Percentiles rank a stretch among this genome's conserved stretches.
These are phyloP conservation scores for Dipodomys stephensi DNA, from an alignment of 2,113 vertebrate species.

Conservation along the genomic window DNA sequence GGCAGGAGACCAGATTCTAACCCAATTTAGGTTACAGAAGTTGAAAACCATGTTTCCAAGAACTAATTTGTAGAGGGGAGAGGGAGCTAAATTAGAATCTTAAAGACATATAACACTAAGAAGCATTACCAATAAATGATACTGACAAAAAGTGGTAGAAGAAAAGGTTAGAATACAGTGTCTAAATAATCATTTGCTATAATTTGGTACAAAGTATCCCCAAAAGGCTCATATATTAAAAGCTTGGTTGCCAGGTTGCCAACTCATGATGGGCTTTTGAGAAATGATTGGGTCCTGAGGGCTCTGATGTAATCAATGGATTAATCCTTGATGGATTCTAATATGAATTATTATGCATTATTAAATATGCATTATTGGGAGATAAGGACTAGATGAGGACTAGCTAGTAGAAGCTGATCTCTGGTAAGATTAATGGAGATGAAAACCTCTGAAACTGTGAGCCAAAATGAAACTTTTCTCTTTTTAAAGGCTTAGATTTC, in stretches of 20 bases:
- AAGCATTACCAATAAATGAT: background rate
- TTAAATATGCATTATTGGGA: background rate
- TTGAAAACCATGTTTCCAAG: background rate
- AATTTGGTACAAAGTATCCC: background rate
- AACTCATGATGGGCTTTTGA: no score
- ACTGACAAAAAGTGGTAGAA: background rate
- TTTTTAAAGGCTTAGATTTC: background rate
- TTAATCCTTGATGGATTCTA: background rate
- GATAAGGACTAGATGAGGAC: background rate
- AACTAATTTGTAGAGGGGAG: background rate
- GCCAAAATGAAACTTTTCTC: no score
- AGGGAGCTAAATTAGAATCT: background rate
- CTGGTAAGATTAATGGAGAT: no score
- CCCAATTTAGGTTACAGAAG: background rate
- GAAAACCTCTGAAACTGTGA: no score
- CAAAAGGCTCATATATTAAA: background rate
- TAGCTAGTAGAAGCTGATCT: background rate
- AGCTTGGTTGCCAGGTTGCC: no score
- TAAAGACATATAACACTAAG: background rate
- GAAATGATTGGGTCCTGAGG: no score
- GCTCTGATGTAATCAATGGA: background rate
- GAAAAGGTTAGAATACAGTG: background rate
- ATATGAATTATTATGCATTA: no score
- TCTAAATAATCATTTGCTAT: background rate
- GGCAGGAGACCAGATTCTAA: background rate